A percentile compares a stretch with the other conserved stretches of the same genome.
Evolutionary conservation across 2,888 invertebrate genomes (phyloP).

Genomic region (Saturnia japonica): DNA sequence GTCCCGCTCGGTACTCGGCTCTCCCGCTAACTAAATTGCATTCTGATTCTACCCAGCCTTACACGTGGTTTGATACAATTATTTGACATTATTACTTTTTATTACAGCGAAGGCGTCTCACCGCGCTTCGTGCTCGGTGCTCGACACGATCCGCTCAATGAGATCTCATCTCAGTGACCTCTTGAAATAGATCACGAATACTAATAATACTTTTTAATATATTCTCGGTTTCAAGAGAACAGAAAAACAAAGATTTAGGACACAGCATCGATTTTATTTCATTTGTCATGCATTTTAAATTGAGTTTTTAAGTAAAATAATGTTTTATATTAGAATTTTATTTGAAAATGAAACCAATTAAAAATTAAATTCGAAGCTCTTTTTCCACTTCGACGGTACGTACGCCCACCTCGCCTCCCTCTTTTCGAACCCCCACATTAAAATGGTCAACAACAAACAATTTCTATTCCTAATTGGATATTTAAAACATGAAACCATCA

Average conservation of each 20-base stretch:
- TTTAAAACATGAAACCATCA: neutral
- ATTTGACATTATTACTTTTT: slow-evolving; percentile 68
- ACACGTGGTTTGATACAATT: slow-evolving; percentile 65
- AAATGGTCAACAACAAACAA: neutral
- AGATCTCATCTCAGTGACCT: slow-evolving; percentile 19
- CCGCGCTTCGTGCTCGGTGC: slow-evolving; percentile 31
- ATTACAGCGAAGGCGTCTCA: slow-evolving; percentile 46
- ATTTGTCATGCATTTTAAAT: neutral
- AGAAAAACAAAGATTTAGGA: no score
- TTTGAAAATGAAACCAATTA: neutral
- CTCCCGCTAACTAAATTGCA: slow-evolving; percentile 58
- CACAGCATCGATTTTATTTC: no score
- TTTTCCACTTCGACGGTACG: neutral
- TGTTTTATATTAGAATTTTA: neutral
- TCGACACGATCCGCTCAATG: slow-evolving; percentile 27
- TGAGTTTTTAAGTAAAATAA: no score
- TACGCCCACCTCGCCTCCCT: neutral
- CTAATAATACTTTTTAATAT: neutral
- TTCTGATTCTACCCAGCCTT: slow-evolving; percentile 63
- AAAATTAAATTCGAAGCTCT: neutral
- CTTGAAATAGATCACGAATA: slow-evolving; percentile 1
- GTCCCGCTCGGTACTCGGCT: slow-evolving; percentile 1
- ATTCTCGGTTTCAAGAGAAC: neutral
- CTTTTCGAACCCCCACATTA: neutral
- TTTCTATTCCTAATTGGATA: neutral